phyloP scores from a whole-genome alignment of 2,888 invertebrate species.

The Argyresthia albistria region DNA sequence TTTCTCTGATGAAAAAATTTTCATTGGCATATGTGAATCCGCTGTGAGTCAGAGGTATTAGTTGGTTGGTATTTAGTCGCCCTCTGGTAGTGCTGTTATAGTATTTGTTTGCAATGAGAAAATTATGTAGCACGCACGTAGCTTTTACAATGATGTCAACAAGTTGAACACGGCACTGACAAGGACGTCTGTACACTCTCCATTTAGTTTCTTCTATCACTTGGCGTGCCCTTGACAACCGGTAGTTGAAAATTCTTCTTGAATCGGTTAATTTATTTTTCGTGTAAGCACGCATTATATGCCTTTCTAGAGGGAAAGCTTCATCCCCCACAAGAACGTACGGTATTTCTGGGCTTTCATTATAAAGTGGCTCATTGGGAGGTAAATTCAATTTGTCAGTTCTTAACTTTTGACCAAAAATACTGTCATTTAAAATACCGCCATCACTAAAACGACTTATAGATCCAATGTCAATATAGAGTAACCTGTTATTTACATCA shows the following conservation, averaged over 20 bases:
- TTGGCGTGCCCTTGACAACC: conserved; percentile 15
- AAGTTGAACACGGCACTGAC: conserved; percentile 10
- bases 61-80: no score
- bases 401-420: conserved; percentile 9
- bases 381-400: no score
- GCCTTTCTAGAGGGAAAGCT: conserved; percentile 13
- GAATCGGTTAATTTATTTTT: conserved; percentile 9
- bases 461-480: conserved; percentile 1
- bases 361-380: conserved; percentile 9
- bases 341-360: conserved; percentile 12
- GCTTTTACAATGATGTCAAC: not conserved
- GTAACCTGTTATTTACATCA: conserved; percentile 10
- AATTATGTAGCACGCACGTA: conserved; percentile 2
- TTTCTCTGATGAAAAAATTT: no score
- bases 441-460: conserved; percentile 3
- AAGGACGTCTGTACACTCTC: conserved; percentile 11
- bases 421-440: conserved; percentile 1
- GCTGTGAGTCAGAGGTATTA: no score
- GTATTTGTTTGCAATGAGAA: not conserved
- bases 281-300: conserved; percentile 17
- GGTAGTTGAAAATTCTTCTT: conserved; percentile 16
- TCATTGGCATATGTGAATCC: no score
- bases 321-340: conserved; percentile 15
- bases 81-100: no score
- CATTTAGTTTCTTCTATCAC: conserved; percentile 15